Evolutionary conservation across 2,113 vertebrate species (phyloP).

Genomic region (Seriola quinqueradiata): DNA sequence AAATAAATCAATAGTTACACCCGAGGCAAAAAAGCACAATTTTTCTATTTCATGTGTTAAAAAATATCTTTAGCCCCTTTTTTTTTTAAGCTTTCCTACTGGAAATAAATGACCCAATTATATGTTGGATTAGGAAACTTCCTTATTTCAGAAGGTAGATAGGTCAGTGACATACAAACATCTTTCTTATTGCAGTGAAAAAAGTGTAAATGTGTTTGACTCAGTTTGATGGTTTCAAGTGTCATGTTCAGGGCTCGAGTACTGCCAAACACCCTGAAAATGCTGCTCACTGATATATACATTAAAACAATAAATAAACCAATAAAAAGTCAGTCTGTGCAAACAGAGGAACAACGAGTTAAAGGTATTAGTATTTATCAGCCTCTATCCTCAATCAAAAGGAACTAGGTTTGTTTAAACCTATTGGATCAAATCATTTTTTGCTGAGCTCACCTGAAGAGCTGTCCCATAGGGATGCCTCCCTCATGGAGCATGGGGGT

Average conservation of each 20-base stretch:
- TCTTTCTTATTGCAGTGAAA: neutral
- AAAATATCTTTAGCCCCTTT: neutral
- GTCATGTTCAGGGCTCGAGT: too few species aligned
- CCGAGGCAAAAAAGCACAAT: neutral
- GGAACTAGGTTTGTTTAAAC: neutral
- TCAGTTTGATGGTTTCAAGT: too few species aligned
- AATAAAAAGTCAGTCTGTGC: too few species aligned
- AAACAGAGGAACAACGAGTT: too few species aligned
- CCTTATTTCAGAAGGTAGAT: neutral
- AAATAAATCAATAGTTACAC: too few species aligned
- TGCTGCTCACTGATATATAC: too few species aligned
- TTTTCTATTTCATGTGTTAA: neutral
- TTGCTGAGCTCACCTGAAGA: slow-evolving; percentile 89
- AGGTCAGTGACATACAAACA: neutral
- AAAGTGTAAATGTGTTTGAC: too few species aligned
- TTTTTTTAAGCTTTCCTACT: neutral
- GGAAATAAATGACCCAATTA: slow-evolving; percentile 24
- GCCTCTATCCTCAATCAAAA: neutral
- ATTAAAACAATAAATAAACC: too few species aligned
- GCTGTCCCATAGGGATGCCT: slow-evolving; percentile 92
- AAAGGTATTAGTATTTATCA: neutral
- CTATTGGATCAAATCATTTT: neutral
- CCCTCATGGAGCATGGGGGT: slow-evolving; percentile 93
- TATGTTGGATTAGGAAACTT: slow-evolving; percentile 3
- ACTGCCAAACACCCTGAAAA: too few species aligned